Evolutionary conservation across 53 echinoderm and acorn worm genomes (phyloP), one percentile per base, ranked within the genome.

Genomic region (Apostichopus leukothele): DNA sequence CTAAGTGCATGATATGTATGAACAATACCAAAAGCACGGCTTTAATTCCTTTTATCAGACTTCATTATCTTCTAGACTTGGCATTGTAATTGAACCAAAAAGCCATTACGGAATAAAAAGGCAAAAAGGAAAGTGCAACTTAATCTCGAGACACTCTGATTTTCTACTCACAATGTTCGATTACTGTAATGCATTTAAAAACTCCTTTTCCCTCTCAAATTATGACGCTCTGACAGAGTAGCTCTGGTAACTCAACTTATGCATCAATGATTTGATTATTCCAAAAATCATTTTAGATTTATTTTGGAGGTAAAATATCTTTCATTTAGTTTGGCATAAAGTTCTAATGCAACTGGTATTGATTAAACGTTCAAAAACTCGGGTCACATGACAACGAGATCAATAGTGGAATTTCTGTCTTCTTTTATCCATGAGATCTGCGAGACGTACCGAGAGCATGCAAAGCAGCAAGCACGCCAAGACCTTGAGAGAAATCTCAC

Each of bases 261-360:
- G 63, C 63, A 63, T 63, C 63, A 63, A 63, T 63, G 63, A 63
- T 63, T 16, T 63, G 63, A 63, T 63, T 63, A 63, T 63, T 63
- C 63, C 39, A 16, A 63, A 63, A 63, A 63, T 63, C 63, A 63
- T 63, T 63, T 63, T 16, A 63, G 63, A 63, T 63, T 63, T 63
- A 63, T 63, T 63, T 13, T 16, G 63, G 16, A 63, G 63, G 12
- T 63, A 16, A 63, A 63, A 63, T 63, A 63, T 63, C 63, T 63
- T 63, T 63, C 63, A 63, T 63, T 63, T 63, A 63, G 63, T 63
- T 16, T 16, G 11, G 12, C 63, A 16, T 63, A 63, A 39, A 63
- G 63, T 78, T 76, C 26, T 78, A 78, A 78, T 78, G 78, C 78
- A 78, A 78, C 53, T n/a, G 51, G 13, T 78, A 78, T 78, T 78